Base-by-base conservation (phyloP, 2,113 vertebrate genomes). In the Pseudolaguvia tuberculata region DNA sequence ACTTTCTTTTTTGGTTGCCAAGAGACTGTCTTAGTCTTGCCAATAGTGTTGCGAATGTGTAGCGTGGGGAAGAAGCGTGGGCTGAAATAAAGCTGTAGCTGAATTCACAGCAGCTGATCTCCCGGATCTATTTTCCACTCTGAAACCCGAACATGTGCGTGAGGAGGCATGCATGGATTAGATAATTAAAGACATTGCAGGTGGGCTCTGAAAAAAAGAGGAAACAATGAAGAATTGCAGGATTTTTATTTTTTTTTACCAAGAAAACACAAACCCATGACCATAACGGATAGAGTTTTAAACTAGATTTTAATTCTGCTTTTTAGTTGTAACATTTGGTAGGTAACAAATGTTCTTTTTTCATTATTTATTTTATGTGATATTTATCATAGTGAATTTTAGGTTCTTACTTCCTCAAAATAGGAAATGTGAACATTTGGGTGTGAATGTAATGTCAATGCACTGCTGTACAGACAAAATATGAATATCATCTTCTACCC, bases 351-450 rank as follows among this genome's bases (percentile, higher is more conserved):
- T 47, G 61, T 58, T 73, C 12, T 61, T 48, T 15, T 61, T 48
- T 14, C 51, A 29, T 23, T 47, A 1, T 25, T 27, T 9, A 25
- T 56, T 31, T 66, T 47, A 8, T 2, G 23, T 51, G 68, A 50
- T 47, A 47, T 18, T 21, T 14, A 31, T 8, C 23, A 47, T 6
- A 13, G 59, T 51, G 5, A 68, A 23, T 11, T 29, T 21, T 18
- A 17, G 61, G 62, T 75, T 35, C 27, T 70, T 57, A n/a, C 10
- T 39, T 50, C 9, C 47, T n/a, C n/a, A 45, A 57, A 47, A 67
- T 20, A 11, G 25, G n/a, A 69, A 31, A 31, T n/a, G 14, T 25
- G 53, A 53, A 23, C 35, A 74, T 84, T 81, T 86, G 62, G 70
- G 57, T 62, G 63, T 57, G 25, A 76, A 76, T 69, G 65, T 59